Evolutionary conservation across 2,888 invertebrate genomes (phyloP).

Genomic region (Trachelus iudaicus): DNA sequence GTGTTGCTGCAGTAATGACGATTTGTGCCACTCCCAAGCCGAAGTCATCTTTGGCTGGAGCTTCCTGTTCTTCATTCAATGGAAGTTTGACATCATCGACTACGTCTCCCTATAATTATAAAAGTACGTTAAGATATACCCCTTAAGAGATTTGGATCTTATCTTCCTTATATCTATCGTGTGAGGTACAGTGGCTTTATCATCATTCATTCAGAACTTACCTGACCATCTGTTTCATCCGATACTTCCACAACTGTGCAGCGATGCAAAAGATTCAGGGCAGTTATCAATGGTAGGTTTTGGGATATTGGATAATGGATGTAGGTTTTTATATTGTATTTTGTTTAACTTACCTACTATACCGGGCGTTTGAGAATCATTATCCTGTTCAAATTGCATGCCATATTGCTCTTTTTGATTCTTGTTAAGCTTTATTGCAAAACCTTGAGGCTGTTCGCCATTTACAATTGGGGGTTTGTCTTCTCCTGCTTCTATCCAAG

Average conservation of each 20-base stretch:
- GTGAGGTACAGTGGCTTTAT: neutral
- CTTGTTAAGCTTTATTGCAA: slow-evolving; percentile 78
- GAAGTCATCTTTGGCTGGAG: slow-evolving; percentile 66
- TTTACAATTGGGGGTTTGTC: slow-evolving; percentile 43
- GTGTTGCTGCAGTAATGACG: slow-evolving; percentile 93
- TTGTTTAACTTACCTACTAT: slow-evolving; percentile 50
- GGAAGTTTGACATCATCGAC: slow-evolving; percentile 27
- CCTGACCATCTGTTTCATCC: slow-evolving; percentile 57
- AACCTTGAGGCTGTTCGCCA: slow-evolving; percentile 65
- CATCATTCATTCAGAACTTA: slow-evolving; percentile 25
- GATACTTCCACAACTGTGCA: slow-evolving; percentile 55
- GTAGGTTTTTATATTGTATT: neutral
- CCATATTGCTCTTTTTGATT: slow-evolving; percentile 81
- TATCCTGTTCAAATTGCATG: slow-evolving; percentile 70
- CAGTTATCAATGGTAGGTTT: neutral
- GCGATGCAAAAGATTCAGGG: neutral
- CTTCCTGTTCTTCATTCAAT: slow-evolving; percentile 29
- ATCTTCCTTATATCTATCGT: neutral
- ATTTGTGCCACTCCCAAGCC: slow-evolving; percentile 89
- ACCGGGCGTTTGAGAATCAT: slow-evolving; percentile 57
- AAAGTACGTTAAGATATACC: neutral
- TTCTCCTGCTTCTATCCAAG: slow-evolving; percentile 33
- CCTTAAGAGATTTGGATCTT: neutral
- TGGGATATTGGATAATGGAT: neutral
- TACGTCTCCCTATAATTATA: slow-evolving; percentile 22